These are phyloP conservation scores for Tetragnatha versicolor DNA, from an alignment of 1,140 invertebrate genomes.

Conservation along the genomic window DNA sequence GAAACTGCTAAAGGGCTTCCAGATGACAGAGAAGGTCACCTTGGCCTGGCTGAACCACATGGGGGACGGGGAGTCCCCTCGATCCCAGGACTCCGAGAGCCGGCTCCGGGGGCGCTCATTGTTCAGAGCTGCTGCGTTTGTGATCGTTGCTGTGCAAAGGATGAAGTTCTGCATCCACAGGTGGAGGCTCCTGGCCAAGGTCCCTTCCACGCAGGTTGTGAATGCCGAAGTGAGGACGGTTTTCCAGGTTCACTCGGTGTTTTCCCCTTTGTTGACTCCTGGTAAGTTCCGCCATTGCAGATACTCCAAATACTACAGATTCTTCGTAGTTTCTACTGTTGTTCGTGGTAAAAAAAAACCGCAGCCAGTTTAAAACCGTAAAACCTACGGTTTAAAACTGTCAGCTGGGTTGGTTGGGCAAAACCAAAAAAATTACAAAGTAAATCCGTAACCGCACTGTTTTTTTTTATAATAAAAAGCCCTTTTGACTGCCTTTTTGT, in stretches of 20 bases:
- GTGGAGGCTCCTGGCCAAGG: conserved; percentile 2
- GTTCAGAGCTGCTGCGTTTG: conserved; percentile 13
- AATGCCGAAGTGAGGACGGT: conserved; percentile 13
- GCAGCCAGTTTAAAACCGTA: too few species aligned
- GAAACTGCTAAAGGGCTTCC: conserved; percentile 51
- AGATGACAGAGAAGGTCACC: conserved; percentile 56
- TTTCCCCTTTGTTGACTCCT: conserved; percentile 11
- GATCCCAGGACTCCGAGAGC: background rate
- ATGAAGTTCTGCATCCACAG: conserved; percentile 24
- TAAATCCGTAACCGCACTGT: too few species aligned
- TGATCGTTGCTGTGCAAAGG: conserved; percentile 8
- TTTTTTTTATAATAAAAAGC: background rate
- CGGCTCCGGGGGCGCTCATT: background rate
- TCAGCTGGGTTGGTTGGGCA: too few species aligned
- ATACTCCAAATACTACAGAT: too few species aligned
- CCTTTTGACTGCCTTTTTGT: too few species aligned
- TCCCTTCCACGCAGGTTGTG: conserved; percentile 21
- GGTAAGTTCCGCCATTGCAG: background rate
- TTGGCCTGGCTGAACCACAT: conserved; percentile 48
- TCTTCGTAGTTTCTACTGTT: too few species aligned
- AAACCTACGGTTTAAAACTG: too few species aligned
- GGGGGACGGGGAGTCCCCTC: conserved; percentile 12
- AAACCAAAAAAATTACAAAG: too few species aligned
- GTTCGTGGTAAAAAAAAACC: background rate
- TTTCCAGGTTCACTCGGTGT: background rate